Conservation (phyloP, 2,797 vertebrate species). For the Erethizon dorsatum region DNA sequence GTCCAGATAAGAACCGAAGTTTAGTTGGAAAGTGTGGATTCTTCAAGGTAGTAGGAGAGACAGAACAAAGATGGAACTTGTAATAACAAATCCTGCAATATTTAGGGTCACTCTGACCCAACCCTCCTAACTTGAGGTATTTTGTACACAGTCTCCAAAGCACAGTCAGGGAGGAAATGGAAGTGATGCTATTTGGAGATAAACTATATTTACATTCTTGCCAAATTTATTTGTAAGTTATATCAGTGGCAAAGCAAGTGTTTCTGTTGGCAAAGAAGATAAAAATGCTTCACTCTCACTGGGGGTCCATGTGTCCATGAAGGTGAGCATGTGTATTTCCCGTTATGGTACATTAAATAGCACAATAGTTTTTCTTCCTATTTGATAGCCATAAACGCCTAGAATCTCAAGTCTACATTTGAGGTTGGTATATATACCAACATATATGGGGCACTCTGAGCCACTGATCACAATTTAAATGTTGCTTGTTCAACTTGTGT, state of each 20-base stretch:
- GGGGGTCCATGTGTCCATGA: not conserved
- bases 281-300: not conserved
- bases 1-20: conserved; percentile 71
- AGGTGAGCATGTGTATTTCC: not conserved
- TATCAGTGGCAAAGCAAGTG: not conserved
- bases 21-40: conserved; percentile 57
- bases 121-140: not conserved
- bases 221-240: not conserved
- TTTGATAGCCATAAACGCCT: not conserved
- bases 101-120: not conserved
- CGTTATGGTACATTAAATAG: not conserved
- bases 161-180: not conserved
- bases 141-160: not conserved
- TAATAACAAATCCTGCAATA: conserved; percentile 24
- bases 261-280: not conserved
- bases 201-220: not conserved
- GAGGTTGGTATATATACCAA: not conserved
- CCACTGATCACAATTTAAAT: not conserved
- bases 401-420: not conserved
- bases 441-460: not conserved
- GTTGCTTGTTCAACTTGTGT: not conserved
- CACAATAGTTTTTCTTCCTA: not conserved
- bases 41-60: conserved; percentile 51
- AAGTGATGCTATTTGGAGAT: not conserved
- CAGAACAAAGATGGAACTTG: conserved; percentile 30